Percentiles rank a stretch among this genome's conserved stretches.
phyloP scores from a whole-genome alignment of 2,888 invertebrate species.

The Papilio elwesi region DNA sequence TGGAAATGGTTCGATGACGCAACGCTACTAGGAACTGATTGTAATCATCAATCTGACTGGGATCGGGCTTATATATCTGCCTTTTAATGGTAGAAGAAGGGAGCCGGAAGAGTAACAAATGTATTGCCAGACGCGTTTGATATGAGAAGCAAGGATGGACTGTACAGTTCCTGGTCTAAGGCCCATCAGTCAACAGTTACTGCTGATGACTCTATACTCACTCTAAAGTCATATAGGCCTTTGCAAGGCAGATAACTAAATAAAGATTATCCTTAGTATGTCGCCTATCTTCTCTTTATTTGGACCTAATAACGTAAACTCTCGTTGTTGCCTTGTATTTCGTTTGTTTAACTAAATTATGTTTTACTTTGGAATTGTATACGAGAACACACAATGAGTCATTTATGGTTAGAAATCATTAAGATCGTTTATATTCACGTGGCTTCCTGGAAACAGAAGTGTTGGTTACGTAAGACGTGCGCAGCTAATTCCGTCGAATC shows the following conservation, averaged over 20 bases:
- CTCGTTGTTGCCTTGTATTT: not conserved
- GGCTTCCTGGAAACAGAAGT: conserved; percentile 58
- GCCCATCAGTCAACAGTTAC: too few species aligned
- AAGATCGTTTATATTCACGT: conserved; percentile 41
- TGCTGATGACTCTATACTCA: too few species aligned
- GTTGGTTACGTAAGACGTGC: conserved; percentile 59
- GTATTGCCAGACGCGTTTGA: too few species aligned
- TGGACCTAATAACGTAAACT: conserved; percentile 39
- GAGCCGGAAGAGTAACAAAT: too few species aligned
- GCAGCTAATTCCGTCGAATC: conserved; percentile 60
- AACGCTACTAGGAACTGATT: conserved; percentile 41
- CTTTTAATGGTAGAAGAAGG: too few species aligned
- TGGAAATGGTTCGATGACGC: conserved; percentile 51
- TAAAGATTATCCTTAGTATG: not conserved
- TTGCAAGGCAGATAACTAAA: too few species aligned
- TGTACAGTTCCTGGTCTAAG: too few species aligned
- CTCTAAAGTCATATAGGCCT: too few species aligned
- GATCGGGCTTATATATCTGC: not conserved
- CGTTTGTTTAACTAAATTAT: not conserved
- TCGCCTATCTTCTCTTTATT: conserved; percentile 36
- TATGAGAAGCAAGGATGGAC: too few species aligned
- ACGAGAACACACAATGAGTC: conserved; percentile 41
- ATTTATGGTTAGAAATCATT: conserved; percentile 44
- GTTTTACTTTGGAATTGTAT: not conserved
- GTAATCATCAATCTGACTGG: not conserved